These are phyloP conservation scores for Tetrapedia diversipes DNA, from an alignment of 2,888 invertebrate genomes.

Conservation along the genomic window DNA sequence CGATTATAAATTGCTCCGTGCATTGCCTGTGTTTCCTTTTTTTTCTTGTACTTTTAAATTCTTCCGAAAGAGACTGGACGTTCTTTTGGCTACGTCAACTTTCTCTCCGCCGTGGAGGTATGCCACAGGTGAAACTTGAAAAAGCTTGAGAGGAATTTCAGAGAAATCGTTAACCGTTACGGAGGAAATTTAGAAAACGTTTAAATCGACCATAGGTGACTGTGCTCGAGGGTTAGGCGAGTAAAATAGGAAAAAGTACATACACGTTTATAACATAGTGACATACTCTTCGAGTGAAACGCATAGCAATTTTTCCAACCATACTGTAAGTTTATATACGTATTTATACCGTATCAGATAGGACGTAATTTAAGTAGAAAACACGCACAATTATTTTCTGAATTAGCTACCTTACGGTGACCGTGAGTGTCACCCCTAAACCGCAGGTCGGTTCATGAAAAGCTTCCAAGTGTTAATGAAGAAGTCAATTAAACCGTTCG, in stretches of 20 bases:
- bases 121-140: too few species aligned
- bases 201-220: too few species aligned
- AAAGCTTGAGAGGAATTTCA: too few species aligned
- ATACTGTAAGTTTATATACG: conserved; percentile 3
- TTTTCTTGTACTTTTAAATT: too few species aligned
- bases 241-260: too few species aligned
- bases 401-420: conserved; percentile 5
- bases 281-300: neutral
- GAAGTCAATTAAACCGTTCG: neutral
- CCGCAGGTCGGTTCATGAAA: conserved; percentile 55
- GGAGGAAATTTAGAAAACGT: too few species aligned
- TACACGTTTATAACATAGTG: too few species aligned
- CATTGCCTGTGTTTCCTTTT: neutral
- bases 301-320: conserved; percentile 17
- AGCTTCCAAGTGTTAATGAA: conserved; percentile 17
- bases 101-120: too few species aligned
- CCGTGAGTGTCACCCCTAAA: conserved; percentile 20
- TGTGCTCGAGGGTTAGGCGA: too few species aligned
- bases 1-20: neutral
- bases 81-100: too few species aligned
- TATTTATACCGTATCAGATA: neutral
- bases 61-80: too few species aligned
- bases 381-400: conserved; percentile 13
- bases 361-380: conserved; percentile 1
- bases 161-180: too few species aligned